Percentiles rank a stretch among this genome's conserved stretches.
Evolutionary conservation across 2,113 vertebrate genomes (phyloP).

Genomic region (Zonotrichia leucophrys): DNA sequence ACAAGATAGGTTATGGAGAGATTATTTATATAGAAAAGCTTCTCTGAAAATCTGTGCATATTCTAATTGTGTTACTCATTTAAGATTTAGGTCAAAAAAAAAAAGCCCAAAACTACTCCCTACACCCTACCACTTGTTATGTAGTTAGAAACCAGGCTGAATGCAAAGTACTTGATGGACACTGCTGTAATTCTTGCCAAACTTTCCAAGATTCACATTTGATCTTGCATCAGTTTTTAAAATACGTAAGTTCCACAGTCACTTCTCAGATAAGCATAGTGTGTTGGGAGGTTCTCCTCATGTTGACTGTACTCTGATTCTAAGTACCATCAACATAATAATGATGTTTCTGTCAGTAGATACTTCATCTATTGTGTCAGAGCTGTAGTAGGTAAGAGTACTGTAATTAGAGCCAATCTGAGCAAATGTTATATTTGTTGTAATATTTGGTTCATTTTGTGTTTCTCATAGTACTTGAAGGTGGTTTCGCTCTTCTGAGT

Average conservation of each 20-base stretch:
- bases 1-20: not conserved
- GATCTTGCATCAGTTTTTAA: not conserved
- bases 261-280: not conserved
- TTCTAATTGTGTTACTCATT: not conserved
- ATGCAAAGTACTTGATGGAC: not conserved
- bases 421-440: not conserved
- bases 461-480: not conserved
- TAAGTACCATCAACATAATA: conserved; percentile 2
- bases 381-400: not conserved
- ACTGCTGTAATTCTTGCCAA: not conserved
- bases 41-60: not conserved
- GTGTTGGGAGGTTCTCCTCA: not conserved
- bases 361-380: not conserved
- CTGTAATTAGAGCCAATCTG: not conserved
- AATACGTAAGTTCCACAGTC: not conserved
- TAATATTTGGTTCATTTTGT: not conserved
- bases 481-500: not conserved
- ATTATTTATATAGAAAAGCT: not conserved
- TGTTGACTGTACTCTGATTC: not conserved
- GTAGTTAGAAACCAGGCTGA: not conserved
- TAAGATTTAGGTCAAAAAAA: not conserved
- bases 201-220: not conserved
- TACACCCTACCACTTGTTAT: not conserved
- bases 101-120: not conserved
- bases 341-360: conserved; percentile 15